A percentile compares a stretch with the other conserved stretches of the same genome.
Conservation (phyloP, 2,888 invertebrate genomes). For the Leucozona laternaria region DNA sequence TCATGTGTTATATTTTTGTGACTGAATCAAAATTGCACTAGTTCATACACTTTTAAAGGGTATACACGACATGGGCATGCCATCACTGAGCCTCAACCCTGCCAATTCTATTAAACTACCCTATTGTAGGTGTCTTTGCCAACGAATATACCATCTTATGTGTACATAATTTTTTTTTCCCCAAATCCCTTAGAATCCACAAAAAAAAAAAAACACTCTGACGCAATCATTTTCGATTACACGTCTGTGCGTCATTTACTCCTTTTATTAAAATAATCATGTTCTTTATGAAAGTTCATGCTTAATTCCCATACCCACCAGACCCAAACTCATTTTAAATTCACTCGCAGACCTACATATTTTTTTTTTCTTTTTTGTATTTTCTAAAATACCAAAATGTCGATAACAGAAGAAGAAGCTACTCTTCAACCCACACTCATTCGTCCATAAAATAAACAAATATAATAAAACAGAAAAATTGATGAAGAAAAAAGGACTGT, state of each 20-base stretch:
- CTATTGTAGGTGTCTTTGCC: no score
- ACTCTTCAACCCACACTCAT: constrained; percentile 16
- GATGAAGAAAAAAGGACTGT: constrained; percentile 40
- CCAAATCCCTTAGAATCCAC: neutral
- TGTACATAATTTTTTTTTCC: neutral
- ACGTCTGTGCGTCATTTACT: constrained; percentile 15
- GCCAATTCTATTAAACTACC: no score
- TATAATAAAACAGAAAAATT: neutral
- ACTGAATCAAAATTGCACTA: no score
- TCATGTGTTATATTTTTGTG: no score
- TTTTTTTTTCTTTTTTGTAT: neutral
- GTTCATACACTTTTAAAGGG: no score
- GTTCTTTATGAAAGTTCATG: constrained; percentile 41
- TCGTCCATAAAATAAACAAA: constrained; percentile 21
- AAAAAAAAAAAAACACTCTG: neutral
- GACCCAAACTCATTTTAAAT: constrained; percentile 39
- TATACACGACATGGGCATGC: no score
- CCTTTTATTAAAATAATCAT: constrained; percentile 15
- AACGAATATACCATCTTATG: neutral
- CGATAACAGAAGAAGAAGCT: constrained; percentile 51
- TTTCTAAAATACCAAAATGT: constrained; percentile 32
- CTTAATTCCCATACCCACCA: constrained; percentile 43
- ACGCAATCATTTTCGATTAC: neutral
- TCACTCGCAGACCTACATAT: neutral
- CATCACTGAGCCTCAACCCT: no score